phyloP scores from a whole-genome alignment of 2,888 invertebrate species.

The Caenorhabditis sp. region DNA sequence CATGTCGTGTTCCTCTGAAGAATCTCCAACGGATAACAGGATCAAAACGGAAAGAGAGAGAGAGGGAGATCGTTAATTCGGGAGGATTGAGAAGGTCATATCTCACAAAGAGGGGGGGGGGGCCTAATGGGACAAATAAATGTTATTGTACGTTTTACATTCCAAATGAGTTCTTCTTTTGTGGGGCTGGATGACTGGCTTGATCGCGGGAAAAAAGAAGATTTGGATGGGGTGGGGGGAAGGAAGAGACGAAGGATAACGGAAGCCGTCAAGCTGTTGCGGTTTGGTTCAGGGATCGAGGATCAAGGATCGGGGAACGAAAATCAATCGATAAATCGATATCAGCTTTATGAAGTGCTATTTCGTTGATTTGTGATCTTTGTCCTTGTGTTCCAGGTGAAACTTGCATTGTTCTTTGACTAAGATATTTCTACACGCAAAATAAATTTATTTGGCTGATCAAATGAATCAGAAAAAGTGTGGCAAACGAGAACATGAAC shows the following conservation, averaged over 20 bases:
- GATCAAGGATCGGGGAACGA: too few species aligned
- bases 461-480: neutral
- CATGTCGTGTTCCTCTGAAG: conserved; percentile 5
- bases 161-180: conserved; percentile 48
- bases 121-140: conserved; percentile 62
- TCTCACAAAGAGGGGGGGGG: conserved; percentile 20
- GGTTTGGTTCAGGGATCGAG: too few species aligned
- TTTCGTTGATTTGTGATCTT: too few species aligned
- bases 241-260: conserved; percentile 3
- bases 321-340: too few species aligned
- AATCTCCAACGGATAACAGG: conserved; percentile 50
- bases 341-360: too few species aligned
- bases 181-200: neutral
- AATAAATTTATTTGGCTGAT: too few species aligned
- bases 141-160: conserved; percentile 60
- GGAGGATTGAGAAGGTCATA: conserved; percentile 45
- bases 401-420: too few species aligned
- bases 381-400: too few species aligned
- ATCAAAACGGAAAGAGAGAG: conserved; percentile 10
- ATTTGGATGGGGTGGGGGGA: too few species aligned
- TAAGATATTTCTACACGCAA: too few species aligned
- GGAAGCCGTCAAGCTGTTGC: conserved; percentile 32
- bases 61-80: conserved; percentile 52
- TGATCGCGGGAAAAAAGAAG: conserved; percentile 5
- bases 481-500: conserved; percentile 2